Conservation (phyloP, 2,113 vertebrate genomes). For the Porphyrio hochstetteri region DNA sequence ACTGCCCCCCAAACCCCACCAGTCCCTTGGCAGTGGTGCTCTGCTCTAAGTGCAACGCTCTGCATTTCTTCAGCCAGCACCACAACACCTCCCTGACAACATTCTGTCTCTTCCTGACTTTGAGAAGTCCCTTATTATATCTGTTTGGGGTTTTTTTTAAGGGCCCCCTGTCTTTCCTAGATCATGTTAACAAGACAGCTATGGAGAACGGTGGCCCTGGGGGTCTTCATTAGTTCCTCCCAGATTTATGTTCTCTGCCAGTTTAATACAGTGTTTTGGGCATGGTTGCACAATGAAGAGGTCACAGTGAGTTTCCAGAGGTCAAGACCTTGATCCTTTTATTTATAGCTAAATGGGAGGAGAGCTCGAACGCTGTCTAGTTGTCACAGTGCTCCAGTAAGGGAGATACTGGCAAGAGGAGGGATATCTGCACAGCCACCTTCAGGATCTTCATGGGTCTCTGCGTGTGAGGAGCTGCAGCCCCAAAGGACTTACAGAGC, state of each 20-base stretch:
- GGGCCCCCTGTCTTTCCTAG: constrained; percentile 29
- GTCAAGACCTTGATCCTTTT: not conserved
- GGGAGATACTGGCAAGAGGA: not conserved
- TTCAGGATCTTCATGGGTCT: fast-evolving
- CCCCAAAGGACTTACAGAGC: not conserved
- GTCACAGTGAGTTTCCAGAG: not conserved
- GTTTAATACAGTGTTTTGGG: not conserved
- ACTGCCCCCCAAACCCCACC: not conserved
- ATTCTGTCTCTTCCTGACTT: not conserved
- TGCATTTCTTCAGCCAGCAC: not conserved
- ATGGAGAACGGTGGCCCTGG: not conserved
- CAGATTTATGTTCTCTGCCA: constrained; percentile 26
- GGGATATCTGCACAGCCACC: not conserved
- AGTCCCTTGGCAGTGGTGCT: not conserved
- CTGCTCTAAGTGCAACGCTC: not conserved
- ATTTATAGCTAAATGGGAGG: not conserved
- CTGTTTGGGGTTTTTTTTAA: not conserved
- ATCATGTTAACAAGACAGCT: constrained; percentile 42
- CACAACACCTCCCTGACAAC: not conserved
- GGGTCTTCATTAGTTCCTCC: constrained; percentile 8
- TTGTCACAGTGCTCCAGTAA: not conserved
- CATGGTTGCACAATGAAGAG: not conserved
- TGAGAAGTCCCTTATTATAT: not conserved
- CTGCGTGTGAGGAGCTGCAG: not conserved
- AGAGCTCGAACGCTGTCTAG: not conserved